Evolutionary conservation across 2,888 invertebrate genomes (phyloP), one percentile per base, ranked within the genome.

Genomic region (Coleophora flavipennella): DNA sequence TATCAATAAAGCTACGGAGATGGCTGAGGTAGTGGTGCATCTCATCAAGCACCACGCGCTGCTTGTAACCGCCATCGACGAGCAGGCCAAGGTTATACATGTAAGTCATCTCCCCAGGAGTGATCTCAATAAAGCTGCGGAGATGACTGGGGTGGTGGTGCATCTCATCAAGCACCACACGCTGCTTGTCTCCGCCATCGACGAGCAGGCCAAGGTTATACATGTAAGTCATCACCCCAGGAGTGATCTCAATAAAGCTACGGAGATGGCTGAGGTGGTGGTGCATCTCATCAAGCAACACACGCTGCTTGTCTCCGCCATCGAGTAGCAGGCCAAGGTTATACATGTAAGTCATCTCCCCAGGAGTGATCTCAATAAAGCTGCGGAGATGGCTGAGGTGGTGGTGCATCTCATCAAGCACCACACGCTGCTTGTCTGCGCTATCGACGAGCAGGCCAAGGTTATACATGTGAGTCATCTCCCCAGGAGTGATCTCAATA

Each of bases 11-110:
- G n/a, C n/a, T n/a, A n/a, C n/a, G n/a, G 11, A 57, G 62, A 44
- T 53, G 63, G 36, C 49, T 57, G 42, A 50, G 50, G 37, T 58
- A 56, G 25, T 9, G 62, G 27, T 67, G 67, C 12, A 68, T 68
- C 36, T 46, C 67, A 35, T 46, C 51, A 79, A 81, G 61, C 83
- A 80, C 45, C 74, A 80, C 55, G 79, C 80, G 31, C 59, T 81
- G 44, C 78, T 78, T 40, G 86, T 81, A 28, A 85, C 77, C n/a
- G 84, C 84, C 27, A 84, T 84, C 25, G 83, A 84, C 42, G 85
- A 78, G 54, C 85, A 78, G 57, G 85, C 78, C 41, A 86, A 78
- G 71, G 84, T 83, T 55, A 85, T 80, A 55, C 85, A 79, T 58
- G 86, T 79, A 61, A 70, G 81, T 55, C 20, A 20, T 20, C 20